Base-by-base conservation (phyloP, 2,888 invertebrate genomes). In the Plagodis dolabraria region DNA sequence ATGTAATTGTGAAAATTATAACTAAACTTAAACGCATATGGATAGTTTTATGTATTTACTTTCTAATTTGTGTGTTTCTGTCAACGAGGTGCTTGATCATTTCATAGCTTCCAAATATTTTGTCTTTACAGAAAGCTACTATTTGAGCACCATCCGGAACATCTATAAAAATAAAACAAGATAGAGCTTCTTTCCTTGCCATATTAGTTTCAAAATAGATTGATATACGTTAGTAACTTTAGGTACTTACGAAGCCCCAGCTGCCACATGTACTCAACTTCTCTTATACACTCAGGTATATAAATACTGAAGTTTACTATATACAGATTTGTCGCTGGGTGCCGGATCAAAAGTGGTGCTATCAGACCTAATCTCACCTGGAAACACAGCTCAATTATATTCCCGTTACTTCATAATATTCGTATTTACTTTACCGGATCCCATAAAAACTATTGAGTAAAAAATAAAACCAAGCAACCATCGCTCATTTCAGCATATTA, bases 181-280 rank as follows among this genome's bases (percentile, higher is more conserved):
- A 36, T 36, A 7, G n/a, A 36, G 9, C 1, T 8, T 9, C 1
- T 36, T 36, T 36, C 36, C 7, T 22, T 22, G 22, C 22, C 22
- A 8, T 36, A 4, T 36, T 36, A 36, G 7, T 36, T 36, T 36
- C 36, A 36, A 36, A 36, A 4, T 1, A 36, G 8, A 36, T 36
- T 7, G 7, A 36, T 36, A 36, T 36, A 36, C 8, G 2, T 5
- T 1, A 4, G 8, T 36, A 36, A 8, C 10, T 40, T 40, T 40
- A 10, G 1, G 10, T 11, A 81, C 87, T 86, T 83, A 95, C 95
- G 86, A 49, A 97, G 86, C 42, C 94, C 94, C 61, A 97, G 88
- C 81, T 96, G 96, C 85, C 95, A 95, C 94, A 97, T 96, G 73
- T 96, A 95, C 77, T 97, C 96, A 0, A 96, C 94, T 88, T 98